These are phyloP conservation scores for Ranitomeya imitator DNA, from an alignment of 2,113 vertebrate genomes.

Conservation along the genomic window DNA sequence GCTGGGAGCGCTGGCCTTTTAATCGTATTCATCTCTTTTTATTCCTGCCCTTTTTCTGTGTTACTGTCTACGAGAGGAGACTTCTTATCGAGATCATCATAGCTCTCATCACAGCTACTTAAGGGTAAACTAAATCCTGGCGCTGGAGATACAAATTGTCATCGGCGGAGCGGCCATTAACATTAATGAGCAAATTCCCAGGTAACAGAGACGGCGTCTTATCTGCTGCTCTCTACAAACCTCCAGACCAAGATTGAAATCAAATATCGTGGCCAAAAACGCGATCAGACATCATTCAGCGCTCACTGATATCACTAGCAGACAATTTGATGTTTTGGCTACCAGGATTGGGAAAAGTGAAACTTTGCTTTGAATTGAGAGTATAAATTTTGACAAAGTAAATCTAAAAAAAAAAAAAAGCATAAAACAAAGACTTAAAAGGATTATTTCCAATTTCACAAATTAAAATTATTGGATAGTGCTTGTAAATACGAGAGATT, in stretches of 20 bases:
- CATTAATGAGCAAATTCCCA: slow-evolving; percentile 49
- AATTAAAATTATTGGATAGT: too few relatives aligned
- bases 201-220: slow-evolving; percentile 47
- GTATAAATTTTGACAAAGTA: background rate
- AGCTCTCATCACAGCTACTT: slow-evolving; percentile 52
- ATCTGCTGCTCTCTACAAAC: slow-evolving; percentile 44
- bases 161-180: slow-evolving; percentile 31
- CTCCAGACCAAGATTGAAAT: slow-evolving; percentile 45
- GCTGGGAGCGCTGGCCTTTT: slow-evolving; percentile 7
- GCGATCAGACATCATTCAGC: slow-evolving; percentile 46
- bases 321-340: slow-evolving; percentile 19
- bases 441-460: too few relatives aligned
- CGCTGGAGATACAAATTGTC: slow-evolving; percentile 22
- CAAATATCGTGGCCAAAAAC: slow-evolving; percentile 19
- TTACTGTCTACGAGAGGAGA: slow-evolving; percentile 4
- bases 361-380: background rate
- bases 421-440: background rate
- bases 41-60: background rate
- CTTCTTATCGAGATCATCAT: slow-evolving; percentile 30
- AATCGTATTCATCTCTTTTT: slow-evolving; percentile 2
- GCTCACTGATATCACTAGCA: background rate
- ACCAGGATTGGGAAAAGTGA: background rate
- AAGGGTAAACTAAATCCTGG: slow-evolving; percentile 42
- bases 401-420: background rate
- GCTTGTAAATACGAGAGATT: too few relatives aligned